Percentiles rank a stretch among this genome's conserved stretches.
phyloP scores from a whole-genome alignment of 2,888 invertebrate genomes.

The Syritta pipiens region DNA sequence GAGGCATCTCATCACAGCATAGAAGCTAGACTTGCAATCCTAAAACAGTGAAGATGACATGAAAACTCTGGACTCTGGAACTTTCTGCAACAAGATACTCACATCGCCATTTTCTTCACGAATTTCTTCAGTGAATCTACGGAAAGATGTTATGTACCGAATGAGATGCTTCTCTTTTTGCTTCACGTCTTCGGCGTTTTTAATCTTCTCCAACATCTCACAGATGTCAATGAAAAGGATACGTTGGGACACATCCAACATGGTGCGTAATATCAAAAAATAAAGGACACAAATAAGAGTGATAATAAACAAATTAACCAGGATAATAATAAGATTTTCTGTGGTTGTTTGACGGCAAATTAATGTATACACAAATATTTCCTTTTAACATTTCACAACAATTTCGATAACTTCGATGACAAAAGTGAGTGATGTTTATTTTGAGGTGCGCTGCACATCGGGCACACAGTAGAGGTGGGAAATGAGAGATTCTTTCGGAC shows the following conservation, averaged over 20 bases:
- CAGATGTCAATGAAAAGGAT: conserved; percentile 76
- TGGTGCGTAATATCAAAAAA: not conserved
- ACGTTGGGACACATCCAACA: conserved; percentile 74
- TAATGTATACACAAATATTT: not conserved
- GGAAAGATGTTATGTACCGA: conserved; percentile 75
- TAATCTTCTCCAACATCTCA: conserved; percentile 74
- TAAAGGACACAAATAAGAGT: not conserved
- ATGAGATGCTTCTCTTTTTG: conserved; percentile 74
- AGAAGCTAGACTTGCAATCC: conserved; percentile 82
- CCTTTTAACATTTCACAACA: conserved; percentile 15
- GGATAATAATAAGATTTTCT: not conserved
- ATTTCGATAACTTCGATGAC: conserved; percentile 1
- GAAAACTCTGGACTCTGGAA: too few relatives aligned
- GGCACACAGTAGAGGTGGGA: not conserved
- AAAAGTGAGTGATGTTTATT: not conserved
- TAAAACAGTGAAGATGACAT: too few relatives aligned
- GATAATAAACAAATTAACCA: not conserved
- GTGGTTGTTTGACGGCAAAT: not conserved
- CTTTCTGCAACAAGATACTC: not conserved
- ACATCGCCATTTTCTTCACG: conserved; percentile 63
- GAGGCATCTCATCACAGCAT: conserved; percentile 88
- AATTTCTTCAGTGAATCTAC: conserved; percentile 73
- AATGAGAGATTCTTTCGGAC: too few relatives aligned
- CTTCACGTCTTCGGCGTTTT: conserved; percentile 69
- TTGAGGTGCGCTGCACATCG: not conserved